These are phyloP conservation scores for Acomys russatus DNA, from an alignment of 2,797 vertebrate genomes.

Conservation along the genomic window DNA sequence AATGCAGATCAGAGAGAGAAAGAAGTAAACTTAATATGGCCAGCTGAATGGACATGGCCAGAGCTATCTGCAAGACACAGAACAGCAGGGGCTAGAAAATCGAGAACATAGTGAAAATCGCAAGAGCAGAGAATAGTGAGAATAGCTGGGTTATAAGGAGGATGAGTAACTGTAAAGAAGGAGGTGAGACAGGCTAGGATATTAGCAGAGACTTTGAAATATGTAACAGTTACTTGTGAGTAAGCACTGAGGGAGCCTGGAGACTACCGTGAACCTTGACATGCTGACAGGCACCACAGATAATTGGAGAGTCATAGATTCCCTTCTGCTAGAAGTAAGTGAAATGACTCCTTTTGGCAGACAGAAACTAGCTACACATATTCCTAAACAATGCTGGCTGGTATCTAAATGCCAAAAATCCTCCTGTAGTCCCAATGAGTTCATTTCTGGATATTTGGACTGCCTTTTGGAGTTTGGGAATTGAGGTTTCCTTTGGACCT, in stretches of 20 bases:
- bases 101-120: background rate
- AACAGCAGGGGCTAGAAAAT: background rate
- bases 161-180: background rate
- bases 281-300: too few relatives aligned
- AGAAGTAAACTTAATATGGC: background rate
- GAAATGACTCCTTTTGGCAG: background rate
- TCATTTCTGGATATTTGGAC: background rate
- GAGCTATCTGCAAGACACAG: background rate
- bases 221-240: background rate
- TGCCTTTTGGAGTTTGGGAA: background rate
- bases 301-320: background rate
- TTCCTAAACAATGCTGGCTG: background rate
- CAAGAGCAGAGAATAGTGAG: background rate
- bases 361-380: background rate
- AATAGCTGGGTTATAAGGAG: background rate
- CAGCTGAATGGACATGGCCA: background rate
- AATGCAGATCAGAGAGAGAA: background rate
- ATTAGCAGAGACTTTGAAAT: background rate
- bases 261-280: background rate
- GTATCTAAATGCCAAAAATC: background rate
- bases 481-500: background rate
- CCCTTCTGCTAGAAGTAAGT: background rate
- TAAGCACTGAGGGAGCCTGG: background rate
- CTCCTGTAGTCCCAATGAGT: background rate
- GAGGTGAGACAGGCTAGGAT: too few relatives aligned